Evolutionary conservation across 2,113 vertebrate genomes (phyloP), one percentile per base, ranked within the genome.

Genomic region (Antechinus stuartii): DNA sequence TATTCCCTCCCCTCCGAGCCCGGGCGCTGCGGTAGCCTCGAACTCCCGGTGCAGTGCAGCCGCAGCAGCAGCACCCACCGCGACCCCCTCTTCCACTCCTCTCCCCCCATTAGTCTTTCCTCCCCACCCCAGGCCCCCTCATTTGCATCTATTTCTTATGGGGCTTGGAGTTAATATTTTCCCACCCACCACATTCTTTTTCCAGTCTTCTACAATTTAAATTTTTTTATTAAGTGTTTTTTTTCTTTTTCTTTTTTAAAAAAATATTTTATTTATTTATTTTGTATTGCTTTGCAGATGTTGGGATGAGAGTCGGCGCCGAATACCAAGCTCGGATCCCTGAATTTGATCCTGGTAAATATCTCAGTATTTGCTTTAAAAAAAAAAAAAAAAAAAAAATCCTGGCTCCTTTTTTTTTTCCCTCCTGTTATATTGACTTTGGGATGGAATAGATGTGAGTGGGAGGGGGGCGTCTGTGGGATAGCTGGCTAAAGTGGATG

Each of bases 281-380:
- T 94, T 96, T 97, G 96, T 95, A 55, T 95, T 95, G 97, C 97
- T 98, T 99, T 98, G 89, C 99, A 99, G 99, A 99, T 99, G 99
- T 99, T 94, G 99, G 99, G 95, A 99, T 99, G 99, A 99, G 99
- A 98, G 99, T 99, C 97, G 99, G 99, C 97, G 98, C 99, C 1
- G 99, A 99, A 97, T 99, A 99, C 94, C 99, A 99, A 98, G 99
- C 99, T 93, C 99, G 98, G 97, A 99, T 99, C 95, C 99, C 99
- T 2, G 99, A 99, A 94, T 99, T 99, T 96, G 99, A 99, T 95
- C 99, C 99, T 96, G 99, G 99, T 99, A 98, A 98, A 97, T 98
- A 22, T 92, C 92, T 96, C 95, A 53, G 35, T 90, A 92, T 96
- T 96, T 92, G 93, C 94, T 96, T 96, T 42, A 7, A 8, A 53